Evolutionary conservation across 2,113 vertebrate species (phyloP), one percentile per base, ranked within the genome.

Genomic region (Amphiprion ocellaris): DNA sequence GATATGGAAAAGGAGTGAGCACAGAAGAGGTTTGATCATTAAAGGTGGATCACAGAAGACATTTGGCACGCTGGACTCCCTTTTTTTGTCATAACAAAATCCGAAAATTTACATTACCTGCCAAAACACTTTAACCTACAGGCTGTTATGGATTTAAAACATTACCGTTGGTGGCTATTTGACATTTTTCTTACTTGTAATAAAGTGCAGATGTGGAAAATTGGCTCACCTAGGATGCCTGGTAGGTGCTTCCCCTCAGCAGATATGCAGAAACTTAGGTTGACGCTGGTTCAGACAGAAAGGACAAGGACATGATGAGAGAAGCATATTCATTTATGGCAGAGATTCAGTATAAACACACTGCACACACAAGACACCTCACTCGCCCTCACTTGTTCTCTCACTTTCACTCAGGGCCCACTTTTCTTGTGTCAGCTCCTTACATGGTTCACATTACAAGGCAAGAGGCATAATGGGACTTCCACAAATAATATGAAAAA

Each of bases 211-310:
- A 84, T 91, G 87, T 87, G 76, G 68, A 79, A 76, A 78, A 84
- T 65, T 88, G 84, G 73, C 95, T 98, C 88, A 98, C 97, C 96
- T 49, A 97, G 94, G 50, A 91, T 60, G 73, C 90, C 90, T 50
- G 96, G 96, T 71, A 97, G 95, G 10, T 97, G 96, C 76, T 96
- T 97, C 87, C 97, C 97, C 71, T 96, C 96, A 60, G 96, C 96
- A 39, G 95, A 96, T 87, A 98, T 93, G 88, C 97, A 98, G 93
- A 96, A 98, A 91, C 96, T 97, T 78, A 98, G 93, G 92, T 97
- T 98, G 94, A 97, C 96, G 77, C 97, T 98, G 93, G 83, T 83
- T 87, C 72, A 79, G 87, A 93, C 19, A 67, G 88, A 84, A 61
- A 37, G 81, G 55, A 86, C 60, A 78, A 73, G 83, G 81, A 84